Evolutionary conservation across 2,888 invertebrate species (phyloP).

Genomic region (Subacronicta megacephala): DNA sequence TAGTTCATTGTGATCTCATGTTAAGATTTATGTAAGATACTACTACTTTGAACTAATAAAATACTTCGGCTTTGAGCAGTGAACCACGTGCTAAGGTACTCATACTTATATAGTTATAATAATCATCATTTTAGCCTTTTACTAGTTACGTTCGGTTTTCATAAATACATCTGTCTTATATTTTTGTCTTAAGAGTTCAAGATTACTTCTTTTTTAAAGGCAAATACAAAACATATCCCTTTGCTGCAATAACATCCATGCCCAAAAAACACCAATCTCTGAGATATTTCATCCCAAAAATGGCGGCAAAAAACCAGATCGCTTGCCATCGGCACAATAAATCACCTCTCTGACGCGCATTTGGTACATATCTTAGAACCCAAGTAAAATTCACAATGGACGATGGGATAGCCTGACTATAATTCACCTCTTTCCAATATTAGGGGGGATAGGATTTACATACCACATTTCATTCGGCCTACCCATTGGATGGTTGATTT

Average conservation of each 20-base stretch:
- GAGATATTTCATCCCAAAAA: conserved; percentile 26
- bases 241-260: background rate
- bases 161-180: no score
- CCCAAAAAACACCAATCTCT: conserved; percentile 24
- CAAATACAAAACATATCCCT: conserved; percentile 9
- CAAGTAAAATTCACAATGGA: conserved; percentile 63
- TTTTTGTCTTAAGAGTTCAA: no score
- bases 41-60: no score
- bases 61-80: no score
- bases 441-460: conserved; percentile 75
- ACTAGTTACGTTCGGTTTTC: no score
- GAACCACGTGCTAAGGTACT: no score
- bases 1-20: no score
- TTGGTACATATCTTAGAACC: conserved; percentile 46
- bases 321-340: conserved; percentile 47
- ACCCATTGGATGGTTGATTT: conserved; percentile 73
- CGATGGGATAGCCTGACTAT: conserved; percentile 70
- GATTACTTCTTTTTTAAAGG: no score
- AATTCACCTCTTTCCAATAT: conserved; percentile 73
- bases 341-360: conserved; percentile 48
- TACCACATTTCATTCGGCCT: conserved; percentile 73
- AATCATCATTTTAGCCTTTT: no score
- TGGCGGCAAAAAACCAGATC: conserved; percentile 35
- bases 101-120: no score
- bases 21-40: no score